Conservation (phyloP, 2,113 vertebrate genomes). For the Nothobranchius kuhntae region DNA sequence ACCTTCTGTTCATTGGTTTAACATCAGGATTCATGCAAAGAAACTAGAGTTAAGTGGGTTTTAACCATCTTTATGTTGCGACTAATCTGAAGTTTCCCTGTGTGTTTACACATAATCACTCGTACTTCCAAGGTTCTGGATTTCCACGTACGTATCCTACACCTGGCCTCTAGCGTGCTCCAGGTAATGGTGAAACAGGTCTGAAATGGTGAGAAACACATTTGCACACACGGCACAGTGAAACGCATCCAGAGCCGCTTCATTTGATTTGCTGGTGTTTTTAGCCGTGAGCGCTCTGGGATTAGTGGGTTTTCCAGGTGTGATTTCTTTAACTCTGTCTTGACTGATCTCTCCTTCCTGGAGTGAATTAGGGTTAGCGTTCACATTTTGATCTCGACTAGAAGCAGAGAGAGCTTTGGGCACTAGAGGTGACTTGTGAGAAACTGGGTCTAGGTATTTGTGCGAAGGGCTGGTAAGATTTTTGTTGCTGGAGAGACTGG, state of each 20-base stretch:
- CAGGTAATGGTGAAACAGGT: slow-evolving; percentile 80
- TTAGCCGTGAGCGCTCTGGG: slow-evolving; percentile 3
- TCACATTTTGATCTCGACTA: slow-evolving; percentile 8
- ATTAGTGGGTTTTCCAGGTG: slow-evolving; percentile 13
- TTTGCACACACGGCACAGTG: slow-evolving; percentile 73
- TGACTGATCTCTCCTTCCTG: slow-evolving; percentile 2
- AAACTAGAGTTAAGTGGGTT: background rate
- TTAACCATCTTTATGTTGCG: too few species aligned
- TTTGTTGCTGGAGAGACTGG: background rate
- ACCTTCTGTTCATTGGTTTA: background rate
- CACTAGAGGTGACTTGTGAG: background rate
- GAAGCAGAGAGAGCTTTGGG: slow-evolving; percentile 21
- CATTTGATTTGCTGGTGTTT: slow-evolving; percentile 9
- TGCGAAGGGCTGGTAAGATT: background rate
- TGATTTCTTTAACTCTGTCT: slow-evolving; percentile 6
- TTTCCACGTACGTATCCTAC: slow-evolving; percentile 23
- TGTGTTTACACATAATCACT: too few species aligned
- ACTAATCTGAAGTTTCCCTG: too few species aligned
- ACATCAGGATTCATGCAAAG: background rate
- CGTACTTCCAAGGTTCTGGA: background rate
- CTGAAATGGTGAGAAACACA: slow-evolving; percentile 62
- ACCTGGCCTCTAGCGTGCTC: slow-evolving; percentile 79
- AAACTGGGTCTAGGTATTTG: slow-evolving; percentile 18
- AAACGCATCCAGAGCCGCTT: slow-evolving; percentile 36
- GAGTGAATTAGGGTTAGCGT: background rate